Evolutionary conservation across 2,113 vertebrate species (phyloP), one percentile per base, ranked within the genome.

Genomic region (Lota lota): DNA sequence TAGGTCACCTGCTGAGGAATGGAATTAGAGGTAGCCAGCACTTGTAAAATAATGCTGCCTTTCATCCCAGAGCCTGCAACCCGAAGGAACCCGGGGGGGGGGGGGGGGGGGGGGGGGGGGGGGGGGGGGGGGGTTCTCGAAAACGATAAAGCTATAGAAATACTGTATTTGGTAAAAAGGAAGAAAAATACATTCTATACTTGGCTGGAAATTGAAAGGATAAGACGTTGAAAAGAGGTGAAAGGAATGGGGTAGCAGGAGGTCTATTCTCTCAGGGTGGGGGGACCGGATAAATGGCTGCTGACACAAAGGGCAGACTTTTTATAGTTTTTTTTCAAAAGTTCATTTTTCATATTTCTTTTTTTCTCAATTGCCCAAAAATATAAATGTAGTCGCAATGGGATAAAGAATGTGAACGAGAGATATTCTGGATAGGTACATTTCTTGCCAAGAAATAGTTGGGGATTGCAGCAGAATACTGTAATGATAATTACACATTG

Each of bases 401-500:
- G 7, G 7, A 47, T 47, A 47, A 8, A 47, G 40, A 12, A 47
- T 8, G 40, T 47, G 40, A 47, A 47, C 40, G 40, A 47, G 1
- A 11, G 40, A 6, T 12, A 12, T 47, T 47, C 40, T 47, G 10
- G 5, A 47, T 47, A 7, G 5, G 7, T 12, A 47, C 40, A 47
- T 5, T 6, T 47, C 7, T 8, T 50, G 22, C 56, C 64, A 12
- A 33, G 66, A 47, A 51, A 47, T 8, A 6, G 40, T 11, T 11
- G 40, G 40, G 11, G 40, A 47, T 8, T 47, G 40, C 40, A 47
- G 40, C 72, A 22, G 20, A 21, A 22, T 28, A 28, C 24, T 5
- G 40, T 66, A 71, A 58, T 63, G 66, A 77, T 79, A 33, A 79
- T 78, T 77, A 71, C 79, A 79, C 70, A 40, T 57, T 67, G 71